These are phyloP conservation scores for Pangasianodon gigas DNA, from an alignment of 2,113 vertebrate species.

Conservation along the genomic window DNA sequence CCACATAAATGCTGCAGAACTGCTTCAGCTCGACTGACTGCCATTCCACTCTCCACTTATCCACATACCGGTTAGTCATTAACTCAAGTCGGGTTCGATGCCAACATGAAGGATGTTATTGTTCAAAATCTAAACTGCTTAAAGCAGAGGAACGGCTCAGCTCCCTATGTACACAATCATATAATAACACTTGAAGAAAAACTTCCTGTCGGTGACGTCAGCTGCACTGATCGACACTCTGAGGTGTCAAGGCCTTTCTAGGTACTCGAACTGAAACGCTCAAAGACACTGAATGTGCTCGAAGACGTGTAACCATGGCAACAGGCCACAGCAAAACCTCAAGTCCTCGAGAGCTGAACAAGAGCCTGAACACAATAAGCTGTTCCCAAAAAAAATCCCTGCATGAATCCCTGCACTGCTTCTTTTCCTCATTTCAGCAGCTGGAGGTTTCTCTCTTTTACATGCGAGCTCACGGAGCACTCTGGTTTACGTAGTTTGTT, in stretches of 20 bases:
- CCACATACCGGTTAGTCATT: neutral
- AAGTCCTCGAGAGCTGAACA: conserved; percentile 59
- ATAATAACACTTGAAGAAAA: neutral
- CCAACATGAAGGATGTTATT: neutral
- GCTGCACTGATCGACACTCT: conserved; percentile 44
- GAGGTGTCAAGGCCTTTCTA: conserved; percentile 40
- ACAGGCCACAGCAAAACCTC: conserved; percentile 54
- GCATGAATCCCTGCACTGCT: neutral
- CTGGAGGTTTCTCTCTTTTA: neutral
- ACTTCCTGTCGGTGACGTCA: conserved; percentile 49
- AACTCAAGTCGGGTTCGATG: neutral
- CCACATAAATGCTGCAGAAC: conserved; percentile 16
- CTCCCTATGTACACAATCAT: neutral
- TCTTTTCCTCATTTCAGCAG: neutral
- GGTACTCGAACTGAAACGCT: conserved; percentile 66
- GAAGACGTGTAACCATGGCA: conserved; percentile 62
- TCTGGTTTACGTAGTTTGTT: neutral
- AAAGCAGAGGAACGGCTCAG: neutral
- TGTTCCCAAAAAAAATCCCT: neutral
- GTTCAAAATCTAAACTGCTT: conserved; percentile 14
- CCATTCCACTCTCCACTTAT: neutral
- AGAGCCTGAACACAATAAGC: neutral
- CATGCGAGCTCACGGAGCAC: neutral
- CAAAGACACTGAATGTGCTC: conserved; percentile 53
- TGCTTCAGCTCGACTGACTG: neutral